Evolutionary conservation across 37 sponge, comb jelly and placozoan species (phyloP).

Genomic region (Haliclona indistincta): DNA sequence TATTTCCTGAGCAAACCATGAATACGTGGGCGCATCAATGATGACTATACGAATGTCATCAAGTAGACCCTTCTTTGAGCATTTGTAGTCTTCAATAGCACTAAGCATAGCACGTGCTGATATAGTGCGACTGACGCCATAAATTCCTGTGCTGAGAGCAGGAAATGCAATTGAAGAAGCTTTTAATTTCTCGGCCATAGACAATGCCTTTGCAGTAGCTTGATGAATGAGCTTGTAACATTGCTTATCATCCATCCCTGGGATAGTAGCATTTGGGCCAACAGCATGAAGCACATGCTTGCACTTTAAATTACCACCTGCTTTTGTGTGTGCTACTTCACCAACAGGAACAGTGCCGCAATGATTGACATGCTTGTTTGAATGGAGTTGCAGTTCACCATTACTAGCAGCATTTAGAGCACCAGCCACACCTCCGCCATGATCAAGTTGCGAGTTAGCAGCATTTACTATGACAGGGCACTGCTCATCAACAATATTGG

Average conservation of each 20-base stretch:
- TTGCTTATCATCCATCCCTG: not conserved
- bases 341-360: constrained; percentile 34
- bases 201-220: constrained; percentile 21
- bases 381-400: constrained; percentile 37
- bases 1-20: constrained; percentile 16
- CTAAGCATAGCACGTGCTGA: constrained; percentile 25
- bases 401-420: constrained; percentile 59
- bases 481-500: constrained; percentile 53
- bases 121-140: constrained; percentile 34
- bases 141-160: constrained; percentile 74
- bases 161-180: constrained; percentile 66
- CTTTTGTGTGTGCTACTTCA: constrained; percentile 42
- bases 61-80: constrained; percentile 3
- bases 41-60: constrained; percentile 74
- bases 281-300: constrained; percentile 70
- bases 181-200: constrained; percentile 21
- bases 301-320: constrained; percentile 61
- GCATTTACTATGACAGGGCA: constrained; percentile 72
- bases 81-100: not conserved
- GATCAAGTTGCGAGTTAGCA: constrained; percentile 58
- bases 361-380: constrained; percentile 4
- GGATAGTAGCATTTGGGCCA: constrained; percentile 27
- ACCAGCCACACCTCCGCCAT: constrained; percentile 68
- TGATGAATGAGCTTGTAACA: constrained; percentile 27
- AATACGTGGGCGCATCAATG: constrained; percentile 50